A percentile compares a stretch with the other conserved stretches of the same genome.
These are phyloP conservation scores for Lytechinus variegatus DNA, from an alignment of 35 echinoderm and acorn worm species.

Conservation along the genomic window DNA sequence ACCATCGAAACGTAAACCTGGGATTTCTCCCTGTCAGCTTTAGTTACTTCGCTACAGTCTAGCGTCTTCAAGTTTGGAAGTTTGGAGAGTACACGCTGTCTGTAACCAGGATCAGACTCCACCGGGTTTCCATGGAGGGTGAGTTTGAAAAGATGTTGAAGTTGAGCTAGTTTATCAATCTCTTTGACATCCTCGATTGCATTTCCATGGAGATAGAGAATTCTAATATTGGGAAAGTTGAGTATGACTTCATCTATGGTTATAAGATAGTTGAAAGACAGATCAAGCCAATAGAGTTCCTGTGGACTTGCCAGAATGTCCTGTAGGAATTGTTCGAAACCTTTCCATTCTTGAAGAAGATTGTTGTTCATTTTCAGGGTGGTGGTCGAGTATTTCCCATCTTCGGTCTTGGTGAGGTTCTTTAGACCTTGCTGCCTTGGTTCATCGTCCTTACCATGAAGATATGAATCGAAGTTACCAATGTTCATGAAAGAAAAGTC, in stretches of 20 bases:
- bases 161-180: conserved; percentile 68
- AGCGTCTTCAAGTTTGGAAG: conserved; percentile 76
- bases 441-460: conserved; percentile 62
- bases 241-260: conserved; percentile 75
- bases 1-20: conserved; percentile 31
- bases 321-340: conserved; percentile 66
- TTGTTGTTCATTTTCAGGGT: conserved; percentile 92
- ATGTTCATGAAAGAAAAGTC: conserved; percentile 89
- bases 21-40: conserved; percentile 68
- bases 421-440: conserved; percentile 59
- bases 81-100: conserved; percentile 74
- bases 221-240: conserved; percentile 79
- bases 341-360: conserved; percentile 81
- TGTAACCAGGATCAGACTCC: conserved; percentile 69
- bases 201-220: conserved; percentile 97
- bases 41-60: conserved; percentile 87
- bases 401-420: conserved; percentile 49
- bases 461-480: conserved; percentile 57
- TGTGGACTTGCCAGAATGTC: conserved; percentile 57
- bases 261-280: conserved; percentile 88
- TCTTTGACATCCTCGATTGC: conserved; percentile 69
- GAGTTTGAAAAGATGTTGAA: conserved; percentile 70
- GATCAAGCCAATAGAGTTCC: conserved; percentile 82
- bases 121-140: conserved; percentile 90
- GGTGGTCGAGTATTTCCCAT: conserved; percentile 76